These are phyloP conservation scores for Aphelenchoides fujianensis DNA, from an alignment of 1,140 invertebrate species.

Conservation along the genomic window DNA sequence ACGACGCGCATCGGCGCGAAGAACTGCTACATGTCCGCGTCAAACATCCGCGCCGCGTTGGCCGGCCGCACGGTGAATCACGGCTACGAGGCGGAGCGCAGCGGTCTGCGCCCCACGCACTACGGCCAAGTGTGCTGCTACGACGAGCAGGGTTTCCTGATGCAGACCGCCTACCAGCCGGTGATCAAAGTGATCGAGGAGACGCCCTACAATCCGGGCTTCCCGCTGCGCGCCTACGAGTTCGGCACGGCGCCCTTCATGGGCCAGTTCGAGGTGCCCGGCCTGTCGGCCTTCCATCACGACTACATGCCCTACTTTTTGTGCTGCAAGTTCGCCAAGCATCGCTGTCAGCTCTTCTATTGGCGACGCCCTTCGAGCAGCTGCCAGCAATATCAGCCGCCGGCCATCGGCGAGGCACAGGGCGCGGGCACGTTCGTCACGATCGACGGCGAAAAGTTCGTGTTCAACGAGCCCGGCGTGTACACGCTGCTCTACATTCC, in stretches of 20 bases:
- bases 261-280: slow-evolving; percentile 62
- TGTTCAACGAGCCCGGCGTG: slow-evolving; percentile 62
- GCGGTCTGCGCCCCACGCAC: slow-evolving; percentile 51
- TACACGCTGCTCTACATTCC: slow-evolving; percentile 61
- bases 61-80: slow-evolving; percentile 32
- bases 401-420: slow-evolving; percentile 55
- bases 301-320: slow-evolving; percentile 63
- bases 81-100: slow-evolving; percentile 41
- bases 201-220: slow-evolving; percentile 62
- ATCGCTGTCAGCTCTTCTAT: slow-evolving; percentile 60
- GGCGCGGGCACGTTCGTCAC: slow-evolving; percentile 60
- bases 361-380: slow-evolving; percentile 58
- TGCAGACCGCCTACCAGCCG: slow-evolving; percentile 61
- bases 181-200: slow-evolving; percentile 62
- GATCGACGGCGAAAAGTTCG: slow-evolving; percentile 61
- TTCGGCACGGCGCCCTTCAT: slow-evolving; percentile 61
- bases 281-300: slow-evolving; percentile 58
- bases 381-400: slow-evolving; percentile 61
- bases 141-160: slow-evolving; percentile 59
- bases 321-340: slow-evolving; percentile 61
- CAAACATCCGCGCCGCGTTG: slow-evolving; percentile 58
- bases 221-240: slow-evolving; percentile 58
- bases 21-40: slow-evolving; percentile 58
- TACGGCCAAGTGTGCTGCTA: slow-evolving; percentile 62
- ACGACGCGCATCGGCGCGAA: slow-evolving; percentile 59